Evolutionary conservation across 1,140 invertebrate species (phyloP), one percentile per base, ranked within the genome.

Genomic region (Drosophila ananassae): DNA sequence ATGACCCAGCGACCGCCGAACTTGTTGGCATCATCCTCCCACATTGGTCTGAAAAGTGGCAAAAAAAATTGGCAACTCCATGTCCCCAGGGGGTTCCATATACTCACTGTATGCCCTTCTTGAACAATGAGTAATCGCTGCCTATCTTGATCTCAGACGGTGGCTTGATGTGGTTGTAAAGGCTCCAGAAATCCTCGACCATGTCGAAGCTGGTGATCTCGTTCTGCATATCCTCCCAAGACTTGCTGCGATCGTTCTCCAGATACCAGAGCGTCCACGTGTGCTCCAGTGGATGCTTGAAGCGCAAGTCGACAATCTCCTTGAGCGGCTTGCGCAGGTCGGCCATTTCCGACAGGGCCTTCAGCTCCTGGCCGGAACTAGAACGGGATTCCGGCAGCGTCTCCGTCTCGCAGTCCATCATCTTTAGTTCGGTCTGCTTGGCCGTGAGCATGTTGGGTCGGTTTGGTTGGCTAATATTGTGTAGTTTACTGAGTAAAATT

Each of bases 221-320:
- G 79, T 97, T 96, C 72, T 98, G 95, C 72, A 83, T 60, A 3
- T 87, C 97, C 92, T 98, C 97, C 99, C 98, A 99, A 63, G 94
- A 91, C 91, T 97, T 97, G 68, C 93, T 95, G 87, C 96, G 95
- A 92, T 99, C 97, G 87, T 96, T 97, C 92, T 99, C 98, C 91
- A 96, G 98, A 92, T 98, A 99, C 98, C 98, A 99, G 39, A 99
- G 93, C 0, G 98, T 98, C 99, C 99, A 99, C 25, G 94, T 95
- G 92, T 98, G 97, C 92, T 99, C 97, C 46, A 99, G 92, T 1
- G 98, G 98, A 93, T 99, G 98, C 92, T 99, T 99, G 2, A 78
- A 50, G 0, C 25, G 44, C 30, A 68, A 3, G 0, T 72, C 66
- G 0, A 48, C 25, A 2, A 66, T 6, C 22, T 48, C 47, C n/a